Evolutionary conservation across 2,888 invertebrate genomes (phyloP).

Genomic region (Tortricodes alternella): DNA sequence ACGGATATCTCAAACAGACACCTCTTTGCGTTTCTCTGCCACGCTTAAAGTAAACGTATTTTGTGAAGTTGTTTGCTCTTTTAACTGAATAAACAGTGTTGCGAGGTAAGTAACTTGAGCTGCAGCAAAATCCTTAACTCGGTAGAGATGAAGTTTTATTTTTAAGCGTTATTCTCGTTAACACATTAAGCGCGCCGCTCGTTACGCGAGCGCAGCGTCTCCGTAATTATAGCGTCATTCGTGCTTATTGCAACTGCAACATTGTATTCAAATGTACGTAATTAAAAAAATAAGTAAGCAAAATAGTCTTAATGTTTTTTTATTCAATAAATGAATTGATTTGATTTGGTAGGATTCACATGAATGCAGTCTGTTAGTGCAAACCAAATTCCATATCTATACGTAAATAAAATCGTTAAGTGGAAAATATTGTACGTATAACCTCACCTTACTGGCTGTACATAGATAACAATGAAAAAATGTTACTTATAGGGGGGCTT

Average conservation of each 20-base stretch:
- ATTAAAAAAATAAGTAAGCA: too few species aligned
- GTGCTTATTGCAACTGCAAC: slow-evolving; percentile 11
- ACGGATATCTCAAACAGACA: slow-evolving; percentile 52
- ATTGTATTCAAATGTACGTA: background rate
- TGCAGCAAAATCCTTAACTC: slow-evolving; percentile 13
- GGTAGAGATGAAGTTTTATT: slow-evolving; percentile 21
- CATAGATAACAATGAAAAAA: too few species aligned
- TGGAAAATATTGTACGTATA: too few species aligned
- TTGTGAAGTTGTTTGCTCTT: slow-evolving; percentile 49
- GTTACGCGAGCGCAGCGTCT: background rate
- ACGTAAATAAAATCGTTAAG: too few species aligned
- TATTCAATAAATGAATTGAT: too few species aligned
- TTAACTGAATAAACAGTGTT: slow-evolving; percentile 51
- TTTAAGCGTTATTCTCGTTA: slow-evolving; percentile 16
- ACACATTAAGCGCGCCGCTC: slow-evolving; percentile 10
- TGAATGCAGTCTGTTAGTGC: too few species aligned
- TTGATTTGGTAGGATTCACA: too few species aligned
- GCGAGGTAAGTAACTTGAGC: slow-evolving; percentile 34
- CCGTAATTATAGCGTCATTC: slow-evolving; percentile 12
- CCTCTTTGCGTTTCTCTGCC: slow-evolving; percentile 50
- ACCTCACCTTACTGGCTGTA: too few species aligned
- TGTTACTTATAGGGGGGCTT: too few species aligned
- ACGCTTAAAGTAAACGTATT: slow-evolving; percentile 43
- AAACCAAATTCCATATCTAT: too few species aligned
- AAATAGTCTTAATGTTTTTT: too few species aligned